These are phyloP conservation scores for Pedetes capensis DNA, from an alignment of 2,113 vertebrate genomes.

Conservation along the genomic window DNA sequence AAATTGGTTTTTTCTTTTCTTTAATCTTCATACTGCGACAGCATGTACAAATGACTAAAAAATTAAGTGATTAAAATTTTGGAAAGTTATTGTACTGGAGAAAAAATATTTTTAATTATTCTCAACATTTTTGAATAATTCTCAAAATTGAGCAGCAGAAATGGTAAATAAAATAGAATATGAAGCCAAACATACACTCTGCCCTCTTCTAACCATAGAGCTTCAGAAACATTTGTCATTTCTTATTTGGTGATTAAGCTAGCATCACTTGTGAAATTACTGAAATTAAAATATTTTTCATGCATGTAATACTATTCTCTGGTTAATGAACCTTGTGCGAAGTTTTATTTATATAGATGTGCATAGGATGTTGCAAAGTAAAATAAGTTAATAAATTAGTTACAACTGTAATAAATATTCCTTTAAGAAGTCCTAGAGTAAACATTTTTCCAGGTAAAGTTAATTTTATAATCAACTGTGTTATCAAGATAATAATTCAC, in stretches of 20 bases:
- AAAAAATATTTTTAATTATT: slow-evolving; percentile 24
- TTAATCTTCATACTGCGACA: slow-evolving; percentile 42
- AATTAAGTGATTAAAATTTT: background rate
- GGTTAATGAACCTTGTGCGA: slow-evolving; percentile 66
- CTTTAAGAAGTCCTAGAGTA: slow-evolving; percentile 64
- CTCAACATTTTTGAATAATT: slow-evolving; percentile 22
- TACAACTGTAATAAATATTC: slow-evolving; percentile 68
- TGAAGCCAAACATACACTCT: slow-evolving; percentile 7
- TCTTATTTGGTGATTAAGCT: slow-evolving; percentile 55
- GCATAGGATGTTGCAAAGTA: slow-evolving; percentile 57
- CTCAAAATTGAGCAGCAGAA: slow-evolving; percentile 44
- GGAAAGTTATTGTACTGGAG: background rate
- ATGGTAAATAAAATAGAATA: slow-evolving; percentile 55
- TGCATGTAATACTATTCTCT: slow-evolving; percentile 69
- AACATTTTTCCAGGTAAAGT: slow-evolving; percentile 60
- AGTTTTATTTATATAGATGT: slow-evolving; percentile 73
- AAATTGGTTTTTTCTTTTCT: slow-evolving; percentile 62
- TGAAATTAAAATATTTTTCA: slow-evolving; percentile 77
- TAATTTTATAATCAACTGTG: slow-evolving; percentile 73
- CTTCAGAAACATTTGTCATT: slow-evolving; percentile 53
- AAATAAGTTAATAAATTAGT: slow-evolving; percentile 75
- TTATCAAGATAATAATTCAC: slow-evolving; percentile 59
- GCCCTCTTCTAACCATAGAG: slow-evolving; percentile 27
- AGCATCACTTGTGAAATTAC: slow-evolving; percentile 71
- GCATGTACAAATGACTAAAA: slow-evolving; percentile 56